phyloP scores from a whole-genome alignment of 2,797 vertebrate genomes.

The Arnoldichthys spilopterus region DNA sequence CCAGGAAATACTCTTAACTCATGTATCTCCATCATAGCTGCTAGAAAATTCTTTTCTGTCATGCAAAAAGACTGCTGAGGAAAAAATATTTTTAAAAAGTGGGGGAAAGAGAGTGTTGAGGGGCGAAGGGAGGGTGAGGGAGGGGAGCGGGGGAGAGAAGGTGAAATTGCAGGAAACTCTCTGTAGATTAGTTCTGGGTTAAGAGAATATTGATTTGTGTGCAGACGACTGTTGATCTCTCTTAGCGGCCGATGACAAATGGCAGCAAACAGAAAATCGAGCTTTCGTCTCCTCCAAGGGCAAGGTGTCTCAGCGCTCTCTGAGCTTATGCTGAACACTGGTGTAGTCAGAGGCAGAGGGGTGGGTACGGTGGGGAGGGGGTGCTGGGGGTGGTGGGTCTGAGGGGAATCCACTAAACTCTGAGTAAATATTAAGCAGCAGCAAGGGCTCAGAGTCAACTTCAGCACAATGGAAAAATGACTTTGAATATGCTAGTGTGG shows the following conservation, averaged over 20 bases:
- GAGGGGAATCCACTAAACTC: constrained; percentile 67
- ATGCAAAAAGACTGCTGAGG: constrained; percentile 88
- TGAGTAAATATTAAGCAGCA: constrained; percentile 59
- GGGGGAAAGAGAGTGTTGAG: constrained; percentile 62
- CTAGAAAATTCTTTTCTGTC: constrained; percentile 91
- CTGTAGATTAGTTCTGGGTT: constrained; percentile 92
- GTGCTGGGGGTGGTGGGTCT: constrained; percentile 56
- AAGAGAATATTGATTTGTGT: constrained; percentile 99
- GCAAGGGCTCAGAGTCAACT: constrained; percentile 35
- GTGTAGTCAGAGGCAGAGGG: constrained; percentile 27
- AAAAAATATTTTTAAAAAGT: constrained; percentile 68
- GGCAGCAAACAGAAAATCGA: constrained; percentile 92
- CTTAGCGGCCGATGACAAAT: constrained; percentile 95
- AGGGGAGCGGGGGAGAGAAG: constrained; percentile 78
- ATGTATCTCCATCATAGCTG: constrained; percentile 92
- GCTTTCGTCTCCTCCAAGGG: constrained; percentile 84
- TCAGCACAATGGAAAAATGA: constrained; percentile 17
- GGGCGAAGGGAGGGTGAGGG: constrained; percentile 66
- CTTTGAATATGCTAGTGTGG: constrained; percentile 4
- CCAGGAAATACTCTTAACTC: constrained; percentile 77
- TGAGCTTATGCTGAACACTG: constrained; percentile 53
- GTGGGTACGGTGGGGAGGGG: neutral
- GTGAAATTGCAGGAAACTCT: constrained; percentile 91
- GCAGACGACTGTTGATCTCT: constrained; percentile 98
- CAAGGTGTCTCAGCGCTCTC: constrained; percentile 73